Evolutionary conservation across 2,797 vertebrate genomes (phyloP).

Genomic region (Anabas testudineus): DNA sequence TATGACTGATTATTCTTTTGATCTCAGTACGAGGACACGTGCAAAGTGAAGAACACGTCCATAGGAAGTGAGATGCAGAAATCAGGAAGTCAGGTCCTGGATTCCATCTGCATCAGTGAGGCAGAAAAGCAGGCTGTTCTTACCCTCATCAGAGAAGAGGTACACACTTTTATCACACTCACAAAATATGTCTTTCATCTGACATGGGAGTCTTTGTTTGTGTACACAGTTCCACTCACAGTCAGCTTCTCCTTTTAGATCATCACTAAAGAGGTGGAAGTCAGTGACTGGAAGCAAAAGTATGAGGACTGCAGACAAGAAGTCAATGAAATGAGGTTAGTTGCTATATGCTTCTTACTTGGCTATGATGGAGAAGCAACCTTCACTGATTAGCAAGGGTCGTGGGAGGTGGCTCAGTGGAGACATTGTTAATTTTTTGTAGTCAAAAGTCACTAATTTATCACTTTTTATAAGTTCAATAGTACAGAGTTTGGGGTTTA

Average conservation of each 20-base stretch:
- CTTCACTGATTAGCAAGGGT: background rate
- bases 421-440: background rate
- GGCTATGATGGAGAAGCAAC: background rate
- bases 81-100: slow-evolving; percentile 85
- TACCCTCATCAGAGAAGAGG: slow-evolving; percentile 93
- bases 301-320: slow-evolving; percentile 91
- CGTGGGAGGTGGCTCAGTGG: background rate
- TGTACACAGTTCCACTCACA: slow-evolving; percentile 33
- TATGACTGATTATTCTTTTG: slow-evolving; percentile 45
- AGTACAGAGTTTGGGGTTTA: background rate
- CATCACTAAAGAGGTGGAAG: slow-evolving; percentile 94
- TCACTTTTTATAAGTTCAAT: background rate
- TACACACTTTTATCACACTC: slow-evolving; percentile 57
- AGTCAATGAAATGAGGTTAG: slow-evolving; percentile 95
- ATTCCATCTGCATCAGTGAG: slow-evolving; percentile 90
- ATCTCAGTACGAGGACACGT: slow-evolving; percentile 62
- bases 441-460: background rate
- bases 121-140: slow-evolving; percentile 90
- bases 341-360: background rate
- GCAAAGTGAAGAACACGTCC: slow-evolving; percentile 66
- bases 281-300: slow-evolving; percentile 92
- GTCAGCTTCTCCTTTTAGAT: slow-evolving; percentile 83
- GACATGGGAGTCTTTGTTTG: background rate
- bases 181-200: background rate
- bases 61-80: slow-evolving; percentile 74